phyloP scores from a whole-genome alignment of 1,140 invertebrate genomes.

The Lordiphosa stackelbergi region DNA sequence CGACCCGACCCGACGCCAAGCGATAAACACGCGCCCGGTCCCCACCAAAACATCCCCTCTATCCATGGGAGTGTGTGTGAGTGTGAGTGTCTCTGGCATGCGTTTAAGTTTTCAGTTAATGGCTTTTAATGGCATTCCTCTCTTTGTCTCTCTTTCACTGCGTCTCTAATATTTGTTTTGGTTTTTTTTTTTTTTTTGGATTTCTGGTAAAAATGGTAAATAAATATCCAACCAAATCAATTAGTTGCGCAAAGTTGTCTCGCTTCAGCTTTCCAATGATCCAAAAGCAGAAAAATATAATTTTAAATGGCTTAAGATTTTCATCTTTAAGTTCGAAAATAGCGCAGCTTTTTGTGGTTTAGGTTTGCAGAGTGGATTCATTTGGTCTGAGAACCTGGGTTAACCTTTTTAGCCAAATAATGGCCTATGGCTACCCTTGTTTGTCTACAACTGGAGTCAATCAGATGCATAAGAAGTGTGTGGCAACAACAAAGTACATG shows the following conservation, averaged over 20 bases:
- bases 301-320: too few species aligned
- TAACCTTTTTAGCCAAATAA: too few species aligned
- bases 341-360: too few species aligned
- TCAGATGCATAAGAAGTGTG: too few species aligned
- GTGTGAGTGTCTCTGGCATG: constrained; percentile 62
- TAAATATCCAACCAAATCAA: constrained; percentile 63
- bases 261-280: too few species aligned
- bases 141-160: constrained; percentile 5
- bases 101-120: constrained; percentile 75
- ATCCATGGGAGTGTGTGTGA: neutral
- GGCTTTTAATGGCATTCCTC: constrained; percentile 68
- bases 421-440: too few species aligned
- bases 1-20: constrained; percentile 61
- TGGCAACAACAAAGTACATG: too few species aligned
- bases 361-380: too few species aligned
- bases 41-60: constrained; percentile 11
- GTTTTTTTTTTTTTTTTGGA: constrained; percentile 21
- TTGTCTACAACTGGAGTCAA: too few species aligned
- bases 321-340: too few species aligned
- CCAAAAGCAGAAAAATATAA: too few species aligned
- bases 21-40: constrained; percentile 65
- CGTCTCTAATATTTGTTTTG: constrained; percentile 26
- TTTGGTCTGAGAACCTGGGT: too few species aligned
- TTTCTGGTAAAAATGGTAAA: constrained; percentile 55
- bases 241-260: constrained; percentile 59